Percentiles rank a stretch among this genome's conserved stretches.
Conservation (phyloP, 1,140 invertebrate genomes). For the Samia ricini region DNA sequence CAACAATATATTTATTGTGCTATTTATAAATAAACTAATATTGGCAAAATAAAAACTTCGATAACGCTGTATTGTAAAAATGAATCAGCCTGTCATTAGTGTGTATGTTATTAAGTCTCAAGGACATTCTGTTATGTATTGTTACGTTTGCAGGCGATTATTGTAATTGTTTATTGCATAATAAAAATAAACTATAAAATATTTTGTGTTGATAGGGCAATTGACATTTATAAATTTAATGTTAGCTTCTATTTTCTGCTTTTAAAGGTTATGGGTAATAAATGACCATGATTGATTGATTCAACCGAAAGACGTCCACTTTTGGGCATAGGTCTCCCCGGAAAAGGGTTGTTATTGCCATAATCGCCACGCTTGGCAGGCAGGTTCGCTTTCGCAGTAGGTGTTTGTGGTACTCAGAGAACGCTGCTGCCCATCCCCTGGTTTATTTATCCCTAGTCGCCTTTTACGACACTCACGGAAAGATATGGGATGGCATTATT, state of each 20-base stretch:
- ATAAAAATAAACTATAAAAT: conserved; percentile 2
- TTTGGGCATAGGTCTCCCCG: too few species aligned
- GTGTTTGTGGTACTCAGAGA: too few species aligned
- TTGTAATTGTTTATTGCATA: conserved; percentile 2
- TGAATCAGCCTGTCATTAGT: conserved; percentile 1
- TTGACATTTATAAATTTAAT: not conserved
- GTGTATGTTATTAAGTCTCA: conserved; percentile 1
- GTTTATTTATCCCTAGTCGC: too few species aligned
- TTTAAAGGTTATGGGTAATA: not conserved
- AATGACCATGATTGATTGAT: not conserved
- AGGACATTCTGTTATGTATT: conserved; percentile 2
- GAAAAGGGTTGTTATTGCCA: too few species aligned
- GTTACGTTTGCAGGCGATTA: conserved; percentile 2
- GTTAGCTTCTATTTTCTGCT: not conserved
- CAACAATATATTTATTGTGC: not conserved
- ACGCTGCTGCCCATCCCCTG: too few species aligned
- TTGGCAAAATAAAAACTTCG: not conserved
- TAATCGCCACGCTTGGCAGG: too few species aligned
- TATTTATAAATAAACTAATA: not conserved
- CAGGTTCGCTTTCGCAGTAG: too few species aligned
- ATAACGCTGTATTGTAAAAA: not conserved
- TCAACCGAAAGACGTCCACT: too few species aligned
- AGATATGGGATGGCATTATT: too few species aligned
- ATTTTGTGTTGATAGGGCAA: not conserved
- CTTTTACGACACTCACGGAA: too few species aligned